Evolutionary conservation across 30 jellyfish, hydroid and myxozoan species (phyloP), one percentile per base, ranked within the genome.

Genomic region (Hydractinia echinata): DNA sequence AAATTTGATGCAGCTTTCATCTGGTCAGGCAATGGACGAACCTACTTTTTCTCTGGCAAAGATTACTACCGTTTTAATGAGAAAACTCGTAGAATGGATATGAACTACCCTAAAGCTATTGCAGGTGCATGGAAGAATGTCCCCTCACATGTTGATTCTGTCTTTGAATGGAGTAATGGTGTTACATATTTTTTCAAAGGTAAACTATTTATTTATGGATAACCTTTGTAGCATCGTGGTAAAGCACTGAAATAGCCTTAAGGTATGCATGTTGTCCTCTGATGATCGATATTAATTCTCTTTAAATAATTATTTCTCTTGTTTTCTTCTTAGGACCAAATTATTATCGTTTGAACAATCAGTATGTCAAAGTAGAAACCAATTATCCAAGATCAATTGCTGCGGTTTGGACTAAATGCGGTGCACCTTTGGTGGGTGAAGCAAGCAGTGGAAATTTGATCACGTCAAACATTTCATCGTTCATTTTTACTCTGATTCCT

Each of bases 101-200:
- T 19, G 19, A 84, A 88, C 8, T 91, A 85, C 66, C 97, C 97
- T 10, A 55, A 90, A 21, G 56, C 30, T 8, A 92, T 84, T 51
- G 53, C 60, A 6, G 15, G 60, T 8, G 95, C 90, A 4, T 92
- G 98, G 98, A 83, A 73, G 60, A 89, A 89, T 18, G 84, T 92
- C n/a, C 98, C 98, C 4, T 82, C 61, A 7, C 76, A 87, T 76
- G 62, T 92, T 6, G 96, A 92, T 82, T 67, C 89, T 7, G 98
- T 87, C 1, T 87, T 87, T 60, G 87, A 87, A 10, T 92, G 98
- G 98, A 92, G 92, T 21, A 83, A 87, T 54, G 88, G 94, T 18
- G 82, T 81, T 21, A 87, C 96, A 55, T 92, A 92, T 60, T 92
- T 92, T 84, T 92, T 92, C 66, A 92, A 87, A 80, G 98, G 98